phyloP scores from a whole-genome alignment of 1,140 invertebrate species.

The Drosophila eugracilis region DNA sequence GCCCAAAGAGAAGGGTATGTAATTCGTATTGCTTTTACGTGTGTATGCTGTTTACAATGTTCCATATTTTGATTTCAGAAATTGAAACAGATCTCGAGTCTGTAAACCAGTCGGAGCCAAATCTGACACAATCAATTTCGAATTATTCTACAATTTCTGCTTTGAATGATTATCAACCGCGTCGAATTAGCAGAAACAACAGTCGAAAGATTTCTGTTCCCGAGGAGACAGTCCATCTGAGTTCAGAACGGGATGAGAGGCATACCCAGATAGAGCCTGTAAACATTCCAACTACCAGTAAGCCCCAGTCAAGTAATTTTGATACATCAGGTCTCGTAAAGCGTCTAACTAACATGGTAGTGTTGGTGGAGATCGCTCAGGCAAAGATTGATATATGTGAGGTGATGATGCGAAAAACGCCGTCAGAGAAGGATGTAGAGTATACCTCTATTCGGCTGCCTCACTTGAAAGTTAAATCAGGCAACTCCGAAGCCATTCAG shows the following conservation, averaged over 20 bases:
- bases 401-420: slow-evolving; percentile 33
- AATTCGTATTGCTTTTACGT: too few relatives aligned
- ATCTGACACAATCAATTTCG: slow-evolving; percentile 35
- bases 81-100: slow-evolving; percentile 27
- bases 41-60: too few relatives aligned
- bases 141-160: slow-evolving; percentile 44
- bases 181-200: slow-evolving; percentile 42
- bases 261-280: slow-evolving; percentile 42
- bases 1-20: slow-evolving; percentile 40
- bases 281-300: not conserved
- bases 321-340: slow-evolving; percentile 38
- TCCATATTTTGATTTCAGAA: not conserved
- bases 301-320: not conserved
- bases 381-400: slow-evolving; percentile 60
- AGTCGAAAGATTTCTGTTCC: slow-evolving; percentile 63
- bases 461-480: slow-evolving; percentile 49
- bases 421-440: slow-evolving; percentile 16
- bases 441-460: slow-evolving; percentile 58
- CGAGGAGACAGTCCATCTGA: slow-evolving; percentile 77
- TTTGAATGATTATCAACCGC: slow-evolving; percentile 35
- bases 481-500: slow-evolving; percentile 45
- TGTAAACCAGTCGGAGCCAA: slow-evolving; percentile 31
- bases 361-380: slow-evolving; percentile 61
- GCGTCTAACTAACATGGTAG: slow-evolving; percentile 40
- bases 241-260: slow-evolving; percentile 76